Conservation (phyloP, 1,140 invertebrate species). For the Anastrepha obliqua region DNA sequence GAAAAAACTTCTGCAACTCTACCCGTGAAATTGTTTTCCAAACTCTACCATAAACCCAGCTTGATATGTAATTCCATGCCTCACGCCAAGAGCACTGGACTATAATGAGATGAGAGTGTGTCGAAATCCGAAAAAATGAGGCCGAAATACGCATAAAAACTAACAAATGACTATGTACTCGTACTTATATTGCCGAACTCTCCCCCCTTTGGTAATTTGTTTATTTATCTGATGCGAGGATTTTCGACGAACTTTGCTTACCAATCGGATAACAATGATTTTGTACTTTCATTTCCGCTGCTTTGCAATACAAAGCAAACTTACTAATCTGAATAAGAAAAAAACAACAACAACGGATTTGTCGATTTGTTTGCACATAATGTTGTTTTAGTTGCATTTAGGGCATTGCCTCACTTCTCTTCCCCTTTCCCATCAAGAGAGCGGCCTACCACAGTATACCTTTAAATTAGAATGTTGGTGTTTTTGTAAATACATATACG, state of each 20-base stretch:
- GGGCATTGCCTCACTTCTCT: not conserved
- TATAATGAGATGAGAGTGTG: no score
- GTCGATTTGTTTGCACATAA: not conserved
- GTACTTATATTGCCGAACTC: not conserved
- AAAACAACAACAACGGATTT: constrained; percentile 26
- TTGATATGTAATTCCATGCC: no score
- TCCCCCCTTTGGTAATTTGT: not conserved
- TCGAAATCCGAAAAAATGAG: not conserved
- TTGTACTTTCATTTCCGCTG: constrained; percentile 31
- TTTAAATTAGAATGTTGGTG: not conserved
- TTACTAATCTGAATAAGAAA: constrained; percentile 26
- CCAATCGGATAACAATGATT: not conserved
- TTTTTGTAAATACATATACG: not conserved
- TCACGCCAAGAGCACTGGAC: no score
- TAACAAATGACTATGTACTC: not conserved
- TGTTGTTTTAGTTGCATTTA: constrained; percentile 34
- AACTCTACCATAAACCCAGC: no score
- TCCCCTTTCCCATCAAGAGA: not conserved
- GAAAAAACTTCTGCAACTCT: no score
- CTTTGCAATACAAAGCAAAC: constrained; percentile 12
- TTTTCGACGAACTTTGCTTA: constrained; percentile 1
- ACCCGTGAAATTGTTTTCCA: no score
- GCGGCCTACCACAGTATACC: not conserved
- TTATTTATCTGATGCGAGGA: not conserved
- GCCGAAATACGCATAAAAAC: not conserved